A percentile compares a stretch with the other conserved stretches of the same genome.
Evolutionary conservation across 2,113 vertebrate genomes (phyloP).

Genomic region (Siniperca knerii): DNA sequence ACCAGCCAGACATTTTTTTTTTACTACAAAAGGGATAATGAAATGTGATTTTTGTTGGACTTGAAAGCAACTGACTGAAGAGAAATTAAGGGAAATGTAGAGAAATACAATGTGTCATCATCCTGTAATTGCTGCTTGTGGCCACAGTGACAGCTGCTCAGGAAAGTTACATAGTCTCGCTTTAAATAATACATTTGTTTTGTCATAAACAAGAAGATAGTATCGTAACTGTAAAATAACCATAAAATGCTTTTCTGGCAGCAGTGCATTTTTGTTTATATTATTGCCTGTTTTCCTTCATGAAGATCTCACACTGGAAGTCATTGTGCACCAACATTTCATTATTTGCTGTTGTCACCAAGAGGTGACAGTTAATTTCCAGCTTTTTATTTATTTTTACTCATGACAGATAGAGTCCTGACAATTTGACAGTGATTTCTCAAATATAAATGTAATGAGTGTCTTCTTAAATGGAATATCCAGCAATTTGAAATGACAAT

Average conservation of each 20-base stretch:
- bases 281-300: neutral
- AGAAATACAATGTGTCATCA: neutral
- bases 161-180: neutral
- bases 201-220: neutral
- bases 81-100: neutral
- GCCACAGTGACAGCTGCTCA: too few relatives aligned
- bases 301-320: neutral
- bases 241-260: neutral
- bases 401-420: neutral
- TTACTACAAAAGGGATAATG: neutral
- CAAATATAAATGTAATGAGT: neutral
- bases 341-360: slow-evolving; percentile 20
- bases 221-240: neutral
- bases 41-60: neutral
- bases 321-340: neutral
- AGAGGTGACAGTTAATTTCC: slow-evolving; percentile 15
- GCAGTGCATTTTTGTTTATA: neutral
- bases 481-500: neutral
- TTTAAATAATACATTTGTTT: slow-evolving; percentile 19
- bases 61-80: neutral
- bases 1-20: neutral
- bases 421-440: slow-evolving; percentile 9
- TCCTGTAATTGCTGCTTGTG: neutral
- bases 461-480: neutral
- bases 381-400: slow-evolving; percentile 16